Percentiles rank a stretch among this genome's conserved stretches.
Evolutionary conservation across 2,888 invertebrate genomes (phyloP).

Genomic region (Melinaea marsaeus): DNA sequence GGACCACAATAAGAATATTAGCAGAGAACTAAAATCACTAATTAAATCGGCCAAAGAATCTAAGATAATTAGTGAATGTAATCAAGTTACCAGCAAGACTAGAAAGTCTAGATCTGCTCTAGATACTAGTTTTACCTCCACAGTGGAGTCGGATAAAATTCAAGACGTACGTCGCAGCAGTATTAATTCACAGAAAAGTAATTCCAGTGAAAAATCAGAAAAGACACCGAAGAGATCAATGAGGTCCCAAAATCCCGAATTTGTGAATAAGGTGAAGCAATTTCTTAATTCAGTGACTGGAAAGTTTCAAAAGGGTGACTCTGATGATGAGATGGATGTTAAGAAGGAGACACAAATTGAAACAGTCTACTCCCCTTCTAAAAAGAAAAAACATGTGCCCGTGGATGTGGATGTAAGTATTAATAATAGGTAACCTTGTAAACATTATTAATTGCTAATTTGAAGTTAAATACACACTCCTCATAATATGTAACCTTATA

Average conservation of each 20-base stretch:
- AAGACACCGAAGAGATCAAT: conserved; percentile 69
- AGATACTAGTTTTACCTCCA: conserved; percentile 66
- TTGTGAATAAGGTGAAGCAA: conserved; percentile 79
- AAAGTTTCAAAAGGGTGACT: conserved; percentile 47
- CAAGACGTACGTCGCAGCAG: conserved; percentile 53
- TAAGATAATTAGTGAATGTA: conserved; percentile 80
- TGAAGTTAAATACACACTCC: no score
- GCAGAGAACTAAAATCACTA: conserved; percentile 80
- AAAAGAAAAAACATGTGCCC: conserved; percentile 40
- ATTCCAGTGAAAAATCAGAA: conserved; percentile 61
- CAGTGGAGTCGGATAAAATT: conserved; percentile 57
- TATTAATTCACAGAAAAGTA: conserved; percentile 58
- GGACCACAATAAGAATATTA: conserved; percentile 65
- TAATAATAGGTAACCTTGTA: not conserved
- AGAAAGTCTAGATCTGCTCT: conserved; percentile 65
- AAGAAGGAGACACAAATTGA: conserved; percentile 44
- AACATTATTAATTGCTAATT: no score
- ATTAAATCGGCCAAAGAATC: conserved; percentile 83
- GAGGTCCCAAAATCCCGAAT: conserved; percentile 81
- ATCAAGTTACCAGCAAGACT: conserved; percentile 71
- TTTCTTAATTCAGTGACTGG: conserved; percentile 77
- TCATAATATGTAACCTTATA: no score
- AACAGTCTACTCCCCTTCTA: conserved; percentile 32
- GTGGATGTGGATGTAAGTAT: conserved; percentile 33
- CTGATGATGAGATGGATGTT: conserved; percentile 50